Evolutionary conservation across 2,113 vertebrate genomes (phyloP), one percentile per base, ranked within the genome.

Genomic region (Hylia prasina): DNA sequence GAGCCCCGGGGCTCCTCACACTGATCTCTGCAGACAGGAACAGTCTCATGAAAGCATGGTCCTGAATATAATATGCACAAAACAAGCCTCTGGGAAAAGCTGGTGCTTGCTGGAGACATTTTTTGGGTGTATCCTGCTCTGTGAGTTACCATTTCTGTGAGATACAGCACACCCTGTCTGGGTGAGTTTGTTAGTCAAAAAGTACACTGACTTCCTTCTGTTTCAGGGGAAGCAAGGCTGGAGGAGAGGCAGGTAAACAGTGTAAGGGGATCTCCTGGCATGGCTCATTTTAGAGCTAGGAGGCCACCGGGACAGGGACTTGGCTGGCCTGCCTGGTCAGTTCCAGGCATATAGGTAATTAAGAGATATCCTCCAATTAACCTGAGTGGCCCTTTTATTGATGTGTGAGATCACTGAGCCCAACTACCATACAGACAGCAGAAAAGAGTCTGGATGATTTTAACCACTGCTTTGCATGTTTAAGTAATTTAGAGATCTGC

Each of bases 181-280:
- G 39, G 61, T 88, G 87, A 73, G 85, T 97, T 90, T 96, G 91
- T 84, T 96, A 97, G 83, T 94, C 91, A 85, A 70, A 95, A 93
- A 86, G 78, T 31, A 50, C 44, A 7, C 50, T 22, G 81, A 61
- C 85, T 96, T 91, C 94, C 97, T 94, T 83, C 65, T 93, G 66
- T 87, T 94, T 24, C 68, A 20, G 53, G 66, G 65, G 70, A 72
- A 86, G 37, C 3, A 16, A 79, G 64, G 87, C 81, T 91, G 69
- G 28, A 72, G 53, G 76, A 86, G 72, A 88, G 64, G 78, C 71
- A 75, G 95, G 86, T 86, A 91, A 95, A 88, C 66, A 90, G 80
- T 31, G 90, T 66, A 92, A 89, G 83, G 82, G 20, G 60, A 88
- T 96, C 83, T 87, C n/a, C 79, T 89, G 81, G 86, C 82, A 56